phyloP scores from a whole-genome alignment of 2,113 vertebrate species.

The Grus americana region DNA sequence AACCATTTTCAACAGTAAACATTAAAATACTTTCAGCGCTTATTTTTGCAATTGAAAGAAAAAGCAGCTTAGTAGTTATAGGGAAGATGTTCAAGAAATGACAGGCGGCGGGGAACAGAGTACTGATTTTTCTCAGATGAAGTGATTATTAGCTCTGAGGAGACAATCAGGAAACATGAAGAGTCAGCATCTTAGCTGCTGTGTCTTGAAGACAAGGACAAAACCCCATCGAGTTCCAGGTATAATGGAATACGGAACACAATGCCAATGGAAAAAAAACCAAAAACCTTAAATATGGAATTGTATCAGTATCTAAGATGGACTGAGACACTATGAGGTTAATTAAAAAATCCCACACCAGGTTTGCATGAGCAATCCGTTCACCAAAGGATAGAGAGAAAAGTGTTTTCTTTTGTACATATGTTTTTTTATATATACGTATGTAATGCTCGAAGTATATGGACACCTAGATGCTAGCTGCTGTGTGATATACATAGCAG shows the following conservation, averaged over 20 bases:
- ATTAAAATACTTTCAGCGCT: background rate
- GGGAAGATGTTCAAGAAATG: background rate
- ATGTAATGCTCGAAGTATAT: background rate
- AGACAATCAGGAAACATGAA: constrained; percentile 4
- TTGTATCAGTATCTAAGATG: background rate
- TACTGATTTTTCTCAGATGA: constrained; percentile 16
- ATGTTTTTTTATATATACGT: background rate
- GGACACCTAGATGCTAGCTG: constrained; percentile 15
- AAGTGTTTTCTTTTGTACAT: background rate
- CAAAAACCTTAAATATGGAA: background rate
- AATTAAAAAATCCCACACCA: background rate
- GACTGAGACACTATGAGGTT: background rate
- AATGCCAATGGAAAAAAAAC: background rate
- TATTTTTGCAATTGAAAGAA: background rate
- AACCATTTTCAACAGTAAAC: background rate
- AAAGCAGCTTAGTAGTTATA: background rate
- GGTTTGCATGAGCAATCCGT: background rate
- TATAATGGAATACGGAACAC: background rate
- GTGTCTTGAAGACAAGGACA: constrained; percentile 36
- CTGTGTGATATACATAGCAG: background rate
- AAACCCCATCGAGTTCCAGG: background rate
- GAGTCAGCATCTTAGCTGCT: constrained; percentile 17
- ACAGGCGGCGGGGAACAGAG: background rate
- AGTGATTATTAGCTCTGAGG: constrained; percentile 13
- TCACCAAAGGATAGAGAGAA: background rate